phyloP scores from a whole-genome alignment of 2,113 vertebrate species.

The Chionomys nivalis region DNA sequence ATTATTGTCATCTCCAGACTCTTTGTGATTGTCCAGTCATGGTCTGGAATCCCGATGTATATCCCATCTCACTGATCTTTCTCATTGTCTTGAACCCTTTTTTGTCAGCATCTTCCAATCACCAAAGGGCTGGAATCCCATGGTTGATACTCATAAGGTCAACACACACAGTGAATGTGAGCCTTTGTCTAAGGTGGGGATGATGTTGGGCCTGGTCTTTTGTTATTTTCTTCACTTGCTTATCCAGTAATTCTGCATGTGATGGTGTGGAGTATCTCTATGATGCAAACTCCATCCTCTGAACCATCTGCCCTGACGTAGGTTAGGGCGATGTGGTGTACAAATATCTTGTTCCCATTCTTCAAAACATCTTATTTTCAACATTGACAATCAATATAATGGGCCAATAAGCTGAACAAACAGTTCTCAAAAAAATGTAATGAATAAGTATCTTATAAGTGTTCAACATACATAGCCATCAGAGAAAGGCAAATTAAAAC shows the following conservation, averaged over 20 bases:
- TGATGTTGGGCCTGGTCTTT: constrained; percentile 87
- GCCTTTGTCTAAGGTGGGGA: neutral
- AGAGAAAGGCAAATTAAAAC: neutral
- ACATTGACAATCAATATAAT: neutral
- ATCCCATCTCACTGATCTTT: constrained; percentile 92
- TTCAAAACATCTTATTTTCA: constrained; percentile 90
- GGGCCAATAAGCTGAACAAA: neutral
- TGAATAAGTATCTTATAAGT: neutral
- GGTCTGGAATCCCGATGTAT: constrained; percentile 92
- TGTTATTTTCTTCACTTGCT: constrained; percentile 90
- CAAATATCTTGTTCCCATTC: constrained; percentile 90
- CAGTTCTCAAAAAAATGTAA: neutral
- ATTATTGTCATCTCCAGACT: constrained; percentile 79
- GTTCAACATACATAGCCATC: neutral
- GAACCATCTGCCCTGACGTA: neutral
- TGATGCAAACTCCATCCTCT: constrained; percentile 76
- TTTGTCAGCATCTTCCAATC: constrained; percentile 85
- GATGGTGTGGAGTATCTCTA: constrained; percentile 91
- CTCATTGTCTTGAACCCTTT: constrained; percentile 90
- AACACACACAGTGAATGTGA: constrained; percentile 91
- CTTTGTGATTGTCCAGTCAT: constrained; percentile 91
- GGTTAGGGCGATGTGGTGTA: constrained; percentile 92
- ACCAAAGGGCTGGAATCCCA: constrained; percentile 85
- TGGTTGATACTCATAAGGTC: constrained; percentile 89
- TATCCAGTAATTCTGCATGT: constrained; percentile 92